Evolutionary conservation across 2,888 invertebrate species (phyloP).

Genomic region (Pseudeuparius sepicola): DNA sequence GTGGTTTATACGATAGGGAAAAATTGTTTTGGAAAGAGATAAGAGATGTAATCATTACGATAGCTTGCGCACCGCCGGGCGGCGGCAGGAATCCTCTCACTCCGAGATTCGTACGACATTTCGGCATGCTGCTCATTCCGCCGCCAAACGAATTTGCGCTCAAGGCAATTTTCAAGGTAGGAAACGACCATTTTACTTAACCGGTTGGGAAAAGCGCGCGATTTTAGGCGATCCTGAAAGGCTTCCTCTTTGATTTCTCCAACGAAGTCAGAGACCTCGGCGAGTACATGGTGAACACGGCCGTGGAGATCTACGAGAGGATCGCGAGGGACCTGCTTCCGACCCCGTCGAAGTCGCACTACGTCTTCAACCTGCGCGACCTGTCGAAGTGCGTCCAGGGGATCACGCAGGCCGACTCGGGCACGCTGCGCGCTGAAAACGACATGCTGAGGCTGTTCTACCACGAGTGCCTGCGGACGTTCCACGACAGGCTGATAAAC

Average conservation of each 20-base stretch:
- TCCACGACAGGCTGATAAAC: slow-evolving; percentile 75
- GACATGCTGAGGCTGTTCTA: slow-evolving; percentile 74
- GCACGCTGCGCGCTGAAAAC: slow-evolving; percentile 53
- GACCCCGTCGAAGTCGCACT: slow-evolving; percentile 86
- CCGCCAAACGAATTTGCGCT: slow-evolving; percentile 68
- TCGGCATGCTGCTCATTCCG: slow-evolving; percentile 76
- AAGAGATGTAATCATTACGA: slow-evolving; percentile 69
- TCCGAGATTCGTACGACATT: slow-evolving; percentile 77
- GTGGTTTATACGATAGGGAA: slow-evolving; percentile 78
- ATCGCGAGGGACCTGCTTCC: slow-evolving; percentile 75
- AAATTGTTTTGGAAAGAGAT: slow-evolving; percentile 84
- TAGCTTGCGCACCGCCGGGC: slow-evolving; percentile 85
- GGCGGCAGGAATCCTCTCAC: slow-evolving; percentile 82
- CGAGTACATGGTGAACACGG: slow-evolving; percentile 68
- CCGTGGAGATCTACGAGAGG: slow-evolving; percentile 73
- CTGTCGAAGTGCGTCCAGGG: slow-evolving; percentile 86
- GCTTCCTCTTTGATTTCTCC: slow-evolving; percentile 71
- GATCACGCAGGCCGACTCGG: slow-evolving; percentile 72
- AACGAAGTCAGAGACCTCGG: slow-evolving; percentile 55
- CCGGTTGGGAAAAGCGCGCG: too few relatives aligned
- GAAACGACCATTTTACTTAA: too few relatives aligned
- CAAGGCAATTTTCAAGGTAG: slow-evolving; percentile 64
- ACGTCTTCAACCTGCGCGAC: slow-evolving; percentile 86
- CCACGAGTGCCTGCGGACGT: slow-evolving; percentile 85
- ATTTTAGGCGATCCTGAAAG: slow-evolving; percentile 54